Evolutionary conservation across 2,113 vertebrate species (phyloP).

Genomic region (Leptocoma aspasia): DNA sequence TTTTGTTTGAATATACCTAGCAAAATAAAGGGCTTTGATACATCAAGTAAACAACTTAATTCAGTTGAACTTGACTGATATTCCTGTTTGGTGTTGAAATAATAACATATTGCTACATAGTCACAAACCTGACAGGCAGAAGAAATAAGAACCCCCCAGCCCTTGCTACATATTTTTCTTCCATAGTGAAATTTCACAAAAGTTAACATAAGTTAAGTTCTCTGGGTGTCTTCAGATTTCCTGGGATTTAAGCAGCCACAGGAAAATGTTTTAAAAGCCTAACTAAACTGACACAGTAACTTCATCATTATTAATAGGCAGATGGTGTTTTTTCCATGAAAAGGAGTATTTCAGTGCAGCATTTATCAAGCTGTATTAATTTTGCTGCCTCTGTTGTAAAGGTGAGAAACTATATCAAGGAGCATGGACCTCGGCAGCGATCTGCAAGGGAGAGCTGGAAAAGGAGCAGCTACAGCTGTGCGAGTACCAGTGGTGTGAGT

Average conservation of each 20-base stretch:
- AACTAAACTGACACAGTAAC: neutral
- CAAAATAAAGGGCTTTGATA: neutral
- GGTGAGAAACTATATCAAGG: constrained; percentile 96
- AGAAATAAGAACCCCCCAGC: neutral
- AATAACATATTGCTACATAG: neutral
- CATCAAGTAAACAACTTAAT: neutral
- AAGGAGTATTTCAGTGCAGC: neutral
- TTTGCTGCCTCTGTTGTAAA: constrained; percentile 28
- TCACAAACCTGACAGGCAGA: neutral
- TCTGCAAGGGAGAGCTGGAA: constrained; percentile 89
- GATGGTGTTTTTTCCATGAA: neutral
- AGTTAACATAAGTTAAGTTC: neutral
- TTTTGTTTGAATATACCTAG: neutral
- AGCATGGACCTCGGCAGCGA: constrained; percentile 88
- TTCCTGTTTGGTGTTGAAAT: neutral
- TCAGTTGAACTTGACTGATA: neutral
- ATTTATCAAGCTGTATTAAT: neutral
- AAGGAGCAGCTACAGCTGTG: constrained; percentile 87
- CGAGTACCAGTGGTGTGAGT: constrained; percentile 87
- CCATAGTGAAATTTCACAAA: neutral
- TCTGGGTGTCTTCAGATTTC: neutral
- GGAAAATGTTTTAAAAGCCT: neutral
- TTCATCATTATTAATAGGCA: neutral
- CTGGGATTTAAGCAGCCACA: neutral
- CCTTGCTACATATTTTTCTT: neutral